Base-by-base conservation (phyloP, 2,888 invertebrate species). In the Arrhopalites spinosus region DNA sequence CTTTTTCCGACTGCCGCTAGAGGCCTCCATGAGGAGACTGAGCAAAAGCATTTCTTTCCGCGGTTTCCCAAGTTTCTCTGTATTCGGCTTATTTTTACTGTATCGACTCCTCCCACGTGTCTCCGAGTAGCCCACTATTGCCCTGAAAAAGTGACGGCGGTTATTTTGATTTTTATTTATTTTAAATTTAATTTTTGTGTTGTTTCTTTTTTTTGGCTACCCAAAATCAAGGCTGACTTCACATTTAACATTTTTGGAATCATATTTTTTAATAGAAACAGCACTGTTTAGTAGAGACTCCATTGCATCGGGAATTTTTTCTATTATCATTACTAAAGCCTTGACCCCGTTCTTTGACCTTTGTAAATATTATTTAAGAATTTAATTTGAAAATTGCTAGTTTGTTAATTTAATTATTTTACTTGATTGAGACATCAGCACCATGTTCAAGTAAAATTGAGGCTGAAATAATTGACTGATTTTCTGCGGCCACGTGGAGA, bases 281-380 rank as follows among this genome's bases (percentile, higher is more conserved):
- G 82, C 82, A 29, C 79, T 78, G 30, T 77, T 80, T 11, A 82
- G 66, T 63, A 82, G 73, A 67, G 79, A 79, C 71, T 82, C 82
- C 82, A 82, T 82, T 0, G 82, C 82, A 53, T 82, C 81, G 20
- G 82, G 82, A 27, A 81, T 81, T 68, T 82, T 82, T 53, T 82
- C 82, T 15, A 82, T 77, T 76, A 82, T 82, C 25, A 82, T 59
- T 25, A 80, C 79, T 59, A 82, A 45, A 2, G 82, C 82, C 71
- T 81, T 82, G 17, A 78, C 79, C 53, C 82, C 82, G 20, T 78
- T 75, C 70, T 82, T 82, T 47, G 81, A 81, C 59, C 82, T 82
- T 7, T 29, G 17, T 17, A 45, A 45, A 45, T 45, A 45, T 45
- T 7, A 45, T 45, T 45, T 15, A 11, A 15, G 45, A 45, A 11